These are phyloP conservation scores for Camponotus fellah DNA, from an alignment of 2,888 invertebrate genomes.

Conservation along the genomic window DNA sequence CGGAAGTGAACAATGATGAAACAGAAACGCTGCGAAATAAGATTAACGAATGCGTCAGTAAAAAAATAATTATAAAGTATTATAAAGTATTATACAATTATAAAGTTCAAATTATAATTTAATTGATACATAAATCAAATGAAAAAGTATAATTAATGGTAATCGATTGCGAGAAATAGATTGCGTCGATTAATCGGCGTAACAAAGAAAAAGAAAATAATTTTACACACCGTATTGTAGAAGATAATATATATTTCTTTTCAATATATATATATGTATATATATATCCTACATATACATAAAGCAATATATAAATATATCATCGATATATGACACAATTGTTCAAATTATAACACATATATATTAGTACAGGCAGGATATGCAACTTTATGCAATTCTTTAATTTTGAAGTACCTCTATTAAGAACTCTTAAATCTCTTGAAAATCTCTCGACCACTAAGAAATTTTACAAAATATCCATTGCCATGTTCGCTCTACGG, in stretches of 20 bases:
- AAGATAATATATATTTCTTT: conserved; percentile 77
- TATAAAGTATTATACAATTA: not conserved
- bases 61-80: not conserved
- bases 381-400: conserved; percentile 76
- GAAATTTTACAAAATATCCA: conserved; percentile 76
- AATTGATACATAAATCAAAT: not conserved
- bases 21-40: conserved; percentile 19
- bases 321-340: conserved; percentile 76
- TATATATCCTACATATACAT: conserved; percentile 74
- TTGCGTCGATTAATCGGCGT: conserved; percentile 54
- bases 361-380: conserved; percentile 77
- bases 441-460: conserved; percentile 70
- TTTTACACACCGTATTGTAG: conserved; percentile 74
- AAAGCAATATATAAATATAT: conserved; percentile 78
- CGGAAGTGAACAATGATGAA: conserved; percentile 47
- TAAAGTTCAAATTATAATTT: not conserved
- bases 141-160: not conserved
- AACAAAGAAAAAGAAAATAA: conserved; percentile 66
- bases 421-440: conserved; percentile 65
- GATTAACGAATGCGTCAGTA: not conserved
- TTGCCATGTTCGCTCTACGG: conserved; percentile 69
- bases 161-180: conserved; percentile 67
- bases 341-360: conserved; percentile 74
- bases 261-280: conserved; percentile 72
- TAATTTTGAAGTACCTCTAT: conserved; percentile 67